Conservation (phyloP, 1,140 invertebrate genomes). For the Chymomyza costata region DNA sequence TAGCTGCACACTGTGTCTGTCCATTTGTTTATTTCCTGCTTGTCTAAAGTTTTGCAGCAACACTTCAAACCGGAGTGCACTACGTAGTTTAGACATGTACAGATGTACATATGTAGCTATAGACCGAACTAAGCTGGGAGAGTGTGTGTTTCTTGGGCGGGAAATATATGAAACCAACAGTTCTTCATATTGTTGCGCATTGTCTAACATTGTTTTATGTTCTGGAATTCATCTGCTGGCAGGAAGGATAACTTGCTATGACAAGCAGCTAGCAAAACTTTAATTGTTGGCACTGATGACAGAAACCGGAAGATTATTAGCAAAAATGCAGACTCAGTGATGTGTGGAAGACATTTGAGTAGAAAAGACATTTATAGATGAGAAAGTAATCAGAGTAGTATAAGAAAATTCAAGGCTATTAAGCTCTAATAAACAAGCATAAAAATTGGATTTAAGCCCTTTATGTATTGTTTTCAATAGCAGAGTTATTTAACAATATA, state of each 20-base stretch:
- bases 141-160: slow-evolving; percentile 23
- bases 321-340: no score
- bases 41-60: slow-evolving; percentile 29
- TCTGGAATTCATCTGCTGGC: slow-evolving; percentile 14
- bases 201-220: slow-evolving; percentile 20
- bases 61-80: no score
- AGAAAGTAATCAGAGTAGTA: no score
- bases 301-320: slow-evolving; percentile 19
- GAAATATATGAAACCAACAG: slow-evolving; percentile 16
- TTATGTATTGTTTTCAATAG: no score
- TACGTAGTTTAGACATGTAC: slow-evolving; percentile 41
- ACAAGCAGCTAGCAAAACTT: slow-evolving; percentile 60
- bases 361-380: no score
- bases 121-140: background rate
- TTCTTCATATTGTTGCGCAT: slow-evolving; percentile 10
- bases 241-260: slow-evolving; percentile 56
- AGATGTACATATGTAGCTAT: no score
- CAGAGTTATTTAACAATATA: no score
- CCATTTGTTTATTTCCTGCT: slow-evolving; percentile 24
- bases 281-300: slow-evolving; percentile 43
- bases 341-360: no score
- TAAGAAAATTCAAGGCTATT: no score
- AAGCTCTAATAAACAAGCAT: no score
- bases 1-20: background rate
- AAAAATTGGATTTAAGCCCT: no score